Conservation (phyloP, 2,888 invertebrate species). For the Agonopterix alstromeriana region DNA sequence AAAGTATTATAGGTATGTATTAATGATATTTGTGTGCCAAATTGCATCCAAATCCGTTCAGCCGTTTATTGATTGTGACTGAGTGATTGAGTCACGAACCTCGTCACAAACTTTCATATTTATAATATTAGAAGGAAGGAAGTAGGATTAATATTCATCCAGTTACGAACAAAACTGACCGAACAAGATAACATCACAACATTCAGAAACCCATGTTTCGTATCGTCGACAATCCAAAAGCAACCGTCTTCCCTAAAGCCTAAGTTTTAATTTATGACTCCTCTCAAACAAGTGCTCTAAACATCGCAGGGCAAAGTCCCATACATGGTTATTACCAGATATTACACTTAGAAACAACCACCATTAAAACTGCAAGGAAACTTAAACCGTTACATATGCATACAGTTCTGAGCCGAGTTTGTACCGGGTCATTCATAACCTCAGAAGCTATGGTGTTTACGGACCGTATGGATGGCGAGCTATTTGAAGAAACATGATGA, state of each 20-base stretch:
- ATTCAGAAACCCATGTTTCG: not conserved
- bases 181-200: not conserved
- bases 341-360: conserved; percentile 69
- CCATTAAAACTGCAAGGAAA: conserved; percentile 59
- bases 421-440: conserved; percentile 48
- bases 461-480: not conserved
- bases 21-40: too few relatives aligned
- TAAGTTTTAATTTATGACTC: not conserved
- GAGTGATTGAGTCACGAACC: too few relatives aligned
- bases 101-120: too few relatives aligned
- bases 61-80: too few relatives aligned
- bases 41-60: too few relatives aligned
- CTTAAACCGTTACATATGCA: conserved; percentile 63
- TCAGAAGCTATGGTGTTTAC: conserved; percentile 19
- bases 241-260: not conserved
- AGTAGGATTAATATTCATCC: not conserved
- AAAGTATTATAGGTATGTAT: too few relatives aligned
- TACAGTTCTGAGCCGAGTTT: conserved; percentile 33
- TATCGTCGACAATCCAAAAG: not conserved
- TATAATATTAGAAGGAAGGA: not conserved
- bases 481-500: not conserved
- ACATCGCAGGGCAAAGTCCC: conserved; percentile 19
- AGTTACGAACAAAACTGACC: not conserved
- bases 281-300: conserved; percentile 11
- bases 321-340: conserved; percentile 51